Percentiles rank a stretch among this genome's conserved stretches.
Conservation (phyloP, 2,888 invertebrate species). For the Cryptophagus acutangulus region DNA sequence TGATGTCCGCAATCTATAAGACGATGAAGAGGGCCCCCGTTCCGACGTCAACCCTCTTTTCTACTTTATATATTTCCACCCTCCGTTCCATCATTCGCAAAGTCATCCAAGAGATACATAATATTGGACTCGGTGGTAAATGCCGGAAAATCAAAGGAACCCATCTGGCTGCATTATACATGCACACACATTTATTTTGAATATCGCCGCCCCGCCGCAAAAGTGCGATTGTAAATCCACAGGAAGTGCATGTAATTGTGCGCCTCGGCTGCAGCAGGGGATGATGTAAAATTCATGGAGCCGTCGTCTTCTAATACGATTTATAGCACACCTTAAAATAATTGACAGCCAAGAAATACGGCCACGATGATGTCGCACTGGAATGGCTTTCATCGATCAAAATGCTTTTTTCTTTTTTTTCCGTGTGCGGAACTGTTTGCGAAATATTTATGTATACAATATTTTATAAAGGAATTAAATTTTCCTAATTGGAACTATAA, state of each 20-base stretch:
- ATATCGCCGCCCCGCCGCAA: slow-evolving; percentile 26
- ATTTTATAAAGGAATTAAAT: too few species aligned
- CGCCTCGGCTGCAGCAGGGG: too few species aligned
- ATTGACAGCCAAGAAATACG: slow-evolving; percentile 39
- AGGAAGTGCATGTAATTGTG: slow-evolving; percentile 10
- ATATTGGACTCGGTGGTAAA: slow-evolving; percentile 39
- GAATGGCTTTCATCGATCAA: neutral
- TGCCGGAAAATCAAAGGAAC: slow-evolving; percentile 38
- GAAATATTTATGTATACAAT: too few species aligned
- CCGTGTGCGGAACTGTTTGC: too few species aligned
- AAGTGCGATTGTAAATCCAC: slow-evolving; percentile 23
- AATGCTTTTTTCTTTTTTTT: too few species aligned
- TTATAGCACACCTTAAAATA: slow-evolving; percentile 42
- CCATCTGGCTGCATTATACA: too few species aligned
- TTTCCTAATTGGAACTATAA: too few species aligned
- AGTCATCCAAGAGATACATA: slow-evolving; percentile 33
- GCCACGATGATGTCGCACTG: slow-evolving; percentile 8
- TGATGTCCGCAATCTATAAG: slow-evolving; percentile 37
- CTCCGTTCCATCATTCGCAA: too few species aligned
- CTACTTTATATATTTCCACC: slow-evolving; percentile 16
- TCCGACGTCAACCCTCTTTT: too few species aligned
- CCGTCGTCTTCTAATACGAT: slow-evolving; percentile 41
- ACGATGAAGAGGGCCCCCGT: slow-evolving; percentile 6
- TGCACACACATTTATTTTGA: too few species aligned
- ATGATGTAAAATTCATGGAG: slow-evolving; percentile 45